phyloP scores from a whole-genome alignment of 2,797 vertebrate genomes.

The Scyliorhinus canicula region DNA sequence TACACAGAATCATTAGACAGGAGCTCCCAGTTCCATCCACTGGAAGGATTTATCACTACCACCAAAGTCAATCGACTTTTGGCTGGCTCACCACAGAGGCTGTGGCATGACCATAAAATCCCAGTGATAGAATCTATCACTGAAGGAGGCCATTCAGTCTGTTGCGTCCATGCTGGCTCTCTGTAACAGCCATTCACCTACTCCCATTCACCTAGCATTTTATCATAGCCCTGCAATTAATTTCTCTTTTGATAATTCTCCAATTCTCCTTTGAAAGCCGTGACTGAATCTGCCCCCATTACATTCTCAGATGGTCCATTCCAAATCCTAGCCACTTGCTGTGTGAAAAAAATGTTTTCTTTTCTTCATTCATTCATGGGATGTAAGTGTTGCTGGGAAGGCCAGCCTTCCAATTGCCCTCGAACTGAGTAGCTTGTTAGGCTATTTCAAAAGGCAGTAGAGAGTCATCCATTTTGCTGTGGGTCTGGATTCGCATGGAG shows the following conservation, averaged over 20 bases:
- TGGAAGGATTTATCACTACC: neutral
- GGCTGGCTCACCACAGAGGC: too few species aligned
- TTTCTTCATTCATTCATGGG: too few species aligned
- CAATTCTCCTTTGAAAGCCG: neutral
- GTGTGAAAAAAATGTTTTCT: neutral
- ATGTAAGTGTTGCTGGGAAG: too few species aligned
- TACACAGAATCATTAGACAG: neutral
- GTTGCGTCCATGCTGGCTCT: neutral
- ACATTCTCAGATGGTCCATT: neutral
- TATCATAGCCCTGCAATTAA: neutral
- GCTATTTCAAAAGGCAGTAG: too few species aligned
- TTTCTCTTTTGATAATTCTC: neutral
- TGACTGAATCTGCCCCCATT: neutral
- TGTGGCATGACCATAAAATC: too few species aligned
- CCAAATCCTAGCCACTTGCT: neutral
- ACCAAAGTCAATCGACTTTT: neutral
- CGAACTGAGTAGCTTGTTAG: too few species aligned
- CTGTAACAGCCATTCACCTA: neutral
- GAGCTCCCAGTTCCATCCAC: too few species aligned
- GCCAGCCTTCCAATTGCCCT: too few species aligned
- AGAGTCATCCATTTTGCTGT: too few species aligned
- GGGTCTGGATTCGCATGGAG: too few species aligned
- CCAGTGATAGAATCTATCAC: neutral
- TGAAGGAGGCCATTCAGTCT: neutral
- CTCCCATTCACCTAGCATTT: neutral